Conservation (phyloP, 1,140 invertebrate species). For the Nasonia longicornis region DNA sequence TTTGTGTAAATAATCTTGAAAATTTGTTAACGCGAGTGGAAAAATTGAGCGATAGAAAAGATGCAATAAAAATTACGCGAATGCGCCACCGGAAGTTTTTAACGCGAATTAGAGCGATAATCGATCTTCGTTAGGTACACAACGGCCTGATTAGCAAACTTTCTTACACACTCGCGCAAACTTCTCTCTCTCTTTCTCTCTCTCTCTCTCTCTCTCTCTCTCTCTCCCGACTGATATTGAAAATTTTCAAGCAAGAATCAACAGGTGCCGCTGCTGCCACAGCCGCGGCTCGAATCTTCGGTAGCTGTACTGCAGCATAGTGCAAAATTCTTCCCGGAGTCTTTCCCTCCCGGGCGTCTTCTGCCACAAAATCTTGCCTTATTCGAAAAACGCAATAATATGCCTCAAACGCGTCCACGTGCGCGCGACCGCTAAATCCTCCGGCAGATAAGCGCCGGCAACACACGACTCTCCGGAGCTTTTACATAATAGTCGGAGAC, state of each 20-base stretch:
- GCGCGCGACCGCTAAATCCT: neutral
- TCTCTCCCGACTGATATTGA: neutral
- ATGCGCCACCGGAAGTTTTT: neutral
- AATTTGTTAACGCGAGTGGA: too few relatives aligned
- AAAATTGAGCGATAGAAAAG: too few relatives aligned
- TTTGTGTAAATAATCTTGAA: too few relatives aligned
- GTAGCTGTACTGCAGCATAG: too few relatives aligned
- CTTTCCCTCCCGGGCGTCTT: neutral
- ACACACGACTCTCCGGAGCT: neutral
- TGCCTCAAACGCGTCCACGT: too few relatives aligned
- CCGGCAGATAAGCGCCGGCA: too few relatives aligned
- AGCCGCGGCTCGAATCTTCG: neutral
- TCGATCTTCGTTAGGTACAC: neutral
- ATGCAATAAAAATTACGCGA: neutral
- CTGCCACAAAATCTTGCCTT: neutral
- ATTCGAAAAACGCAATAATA: too few relatives aligned
- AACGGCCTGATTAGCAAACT: neutral
- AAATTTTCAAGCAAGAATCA: conserved; percentile 1
- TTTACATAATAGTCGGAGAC: conserved; percentile 26
- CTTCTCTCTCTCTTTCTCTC: neutral
- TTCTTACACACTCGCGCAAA: neutral
- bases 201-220: neutral
- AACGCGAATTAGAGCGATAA: neutral
- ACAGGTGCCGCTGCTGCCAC: neutral
- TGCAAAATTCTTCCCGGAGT: too few relatives aligned